A percentile compares a stretch with the other conserved stretches of the same genome.
Conservation (phyloP, 1,140 invertebrate species). For the Zaprionus ornatus region DNA sequence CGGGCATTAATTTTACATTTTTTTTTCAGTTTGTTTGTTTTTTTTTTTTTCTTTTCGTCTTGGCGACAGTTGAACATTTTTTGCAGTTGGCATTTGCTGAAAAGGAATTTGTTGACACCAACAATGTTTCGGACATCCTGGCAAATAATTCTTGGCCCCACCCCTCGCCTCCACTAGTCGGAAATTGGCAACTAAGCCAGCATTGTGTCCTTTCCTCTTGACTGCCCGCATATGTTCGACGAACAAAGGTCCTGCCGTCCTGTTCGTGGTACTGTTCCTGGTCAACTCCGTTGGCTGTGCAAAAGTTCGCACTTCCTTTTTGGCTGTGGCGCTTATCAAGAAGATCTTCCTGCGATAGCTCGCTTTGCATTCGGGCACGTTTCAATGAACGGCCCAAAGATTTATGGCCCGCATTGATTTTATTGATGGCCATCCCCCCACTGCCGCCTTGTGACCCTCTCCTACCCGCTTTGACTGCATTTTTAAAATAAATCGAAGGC, state of each 20-base stretch:
- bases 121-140: slow-evolving; percentile 83
- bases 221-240: slow-evolving; percentile 73
- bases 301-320: slow-evolving; percentile 53
- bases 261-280: slow-evolving; percentile 17
- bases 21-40: slow-evolving; percentile 23
- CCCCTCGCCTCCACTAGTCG: slow-evolving; percentile 17
- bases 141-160: slow-evolving; percentile 70
- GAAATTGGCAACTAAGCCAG: slow-evolving; percentile 77
- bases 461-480: background rate
- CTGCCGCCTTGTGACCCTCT: background rate
- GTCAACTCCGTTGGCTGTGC: slow-evolving; percentile 38
- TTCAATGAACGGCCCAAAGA: slow-evolving; percentile 71
- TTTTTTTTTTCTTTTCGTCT: background rate
- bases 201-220: slow-evolving; percentile 76
- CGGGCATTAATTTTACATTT: slow-evolving; percentile 61
- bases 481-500: slow-evolving; percentile 70
- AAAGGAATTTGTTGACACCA: slow-evolving; percentile 81
- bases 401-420: slow-evolving; percentile 78
- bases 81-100: slow-evolving; percentile 59
- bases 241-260: slow-evolving; percentile 5
- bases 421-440: slow-evolving; percentile 61
- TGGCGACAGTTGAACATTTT: slow-evolving; percentile 53
- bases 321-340: slow-evolving; percentile 51
- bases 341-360: slow-evolving; percentile 14
- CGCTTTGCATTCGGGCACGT: slow-evolving; percentile 61